Conservation (phyloP, 2,888 invertebrate species). For the Gnatocerus cornutus region DNA sequence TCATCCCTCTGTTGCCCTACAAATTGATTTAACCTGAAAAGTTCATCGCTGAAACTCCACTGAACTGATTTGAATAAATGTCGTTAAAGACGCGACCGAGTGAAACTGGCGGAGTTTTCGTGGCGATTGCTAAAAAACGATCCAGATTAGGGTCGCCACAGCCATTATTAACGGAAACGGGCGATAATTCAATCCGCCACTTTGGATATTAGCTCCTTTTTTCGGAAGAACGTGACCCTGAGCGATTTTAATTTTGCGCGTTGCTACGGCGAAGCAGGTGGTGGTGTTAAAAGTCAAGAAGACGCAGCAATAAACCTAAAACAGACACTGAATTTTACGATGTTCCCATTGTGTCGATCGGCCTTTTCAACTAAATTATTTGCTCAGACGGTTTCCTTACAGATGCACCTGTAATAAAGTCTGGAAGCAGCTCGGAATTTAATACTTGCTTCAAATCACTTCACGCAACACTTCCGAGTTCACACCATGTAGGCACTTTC, state of each 20-base stretch:
- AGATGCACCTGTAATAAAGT: constrained; percentile 44
- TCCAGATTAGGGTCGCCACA: not conserved
- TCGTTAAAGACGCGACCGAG: constrained; percentile 45
- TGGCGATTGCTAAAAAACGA: constrained; percentile 18
- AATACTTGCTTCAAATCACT: constrained; percentile 48
- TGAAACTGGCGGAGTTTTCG: constrained; percentile 26
- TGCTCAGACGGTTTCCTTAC: constrained; percentile 28
- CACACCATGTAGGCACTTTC: constrained; percentile 52
- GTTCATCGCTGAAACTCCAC: constrained; percentile 32
- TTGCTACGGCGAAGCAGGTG: not conserved
- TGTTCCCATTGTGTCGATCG: constrained; percentile 10
- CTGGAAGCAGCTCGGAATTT: constrained; percentile 27
- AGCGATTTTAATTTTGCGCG: constrained; percentile 2
- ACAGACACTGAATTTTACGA: constrained; percentile 27
- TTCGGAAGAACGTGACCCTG: not conserved
- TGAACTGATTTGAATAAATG: constrained; percentile 49
- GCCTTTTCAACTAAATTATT: constrained; percentile 35
- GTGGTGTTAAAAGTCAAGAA: constrained; percentile 4
- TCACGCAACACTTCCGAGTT: constrained; percentile 46
- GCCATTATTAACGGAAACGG: constrained; percentile 14
- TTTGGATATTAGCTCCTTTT: constrained; percentile 16
- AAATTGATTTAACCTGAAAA: constrained; percentile 51
- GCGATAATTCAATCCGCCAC: constrained; percentile 19
- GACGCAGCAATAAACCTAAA: constrained; percentile 23
- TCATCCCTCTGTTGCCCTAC: constrained; percentile 41